Conservation (phyloP, 2,888 invertebrate genomes). For the Listrodromus nycthemerus region DNA sequence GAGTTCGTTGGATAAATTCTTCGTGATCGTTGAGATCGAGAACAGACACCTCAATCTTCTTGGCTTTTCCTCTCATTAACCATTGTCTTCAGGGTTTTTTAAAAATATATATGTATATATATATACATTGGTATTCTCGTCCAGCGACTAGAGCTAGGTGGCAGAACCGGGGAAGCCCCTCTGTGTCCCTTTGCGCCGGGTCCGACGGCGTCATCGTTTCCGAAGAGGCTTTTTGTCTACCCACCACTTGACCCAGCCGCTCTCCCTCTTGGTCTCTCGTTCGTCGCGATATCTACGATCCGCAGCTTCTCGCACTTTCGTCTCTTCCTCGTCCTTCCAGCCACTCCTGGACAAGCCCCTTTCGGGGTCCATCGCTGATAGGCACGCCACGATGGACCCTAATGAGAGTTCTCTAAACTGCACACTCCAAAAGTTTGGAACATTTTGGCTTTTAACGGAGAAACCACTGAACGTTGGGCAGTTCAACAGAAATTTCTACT, state of each 20-base stretch:
- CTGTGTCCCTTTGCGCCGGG: conserved; percentile 8
- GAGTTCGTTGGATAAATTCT: background rate
- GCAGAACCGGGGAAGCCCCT: conserved; percentile 9
- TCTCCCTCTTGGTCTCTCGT: conserved; percentile 4
- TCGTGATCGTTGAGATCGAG: conserved; percentile 1
- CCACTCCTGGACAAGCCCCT: conserved; percentile 1
- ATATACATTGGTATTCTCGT: background rate
- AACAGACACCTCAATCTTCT: background rate
- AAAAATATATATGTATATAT: too few relatives aligned
- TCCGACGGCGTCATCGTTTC: conserved; percentile 70
- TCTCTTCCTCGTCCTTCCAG: background rate
- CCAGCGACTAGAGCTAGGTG: conserved; percentile 9
- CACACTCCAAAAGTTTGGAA: conserved; percentile 26
- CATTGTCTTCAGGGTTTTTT: conserved; percentile 55
- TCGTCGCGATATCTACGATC: conserved; percentile 38
- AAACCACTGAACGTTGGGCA: background rate
- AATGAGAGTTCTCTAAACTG: conserved; percentile 40
- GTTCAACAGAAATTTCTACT: background rate
- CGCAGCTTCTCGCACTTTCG: background rate
- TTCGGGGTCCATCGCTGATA: conserved; percentile 32
- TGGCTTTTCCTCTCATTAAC: conserved; percentile 51
- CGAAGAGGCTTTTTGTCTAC: conserved; percentile 72
- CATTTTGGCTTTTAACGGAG: conserved; percentile 8
- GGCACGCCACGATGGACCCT: background rate
- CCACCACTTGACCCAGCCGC: conserved; percentile 71